phyloP scores from a whole-genome alignment of 2,888 invertebrate genomes.

The Bellardia pandia region DNA sequence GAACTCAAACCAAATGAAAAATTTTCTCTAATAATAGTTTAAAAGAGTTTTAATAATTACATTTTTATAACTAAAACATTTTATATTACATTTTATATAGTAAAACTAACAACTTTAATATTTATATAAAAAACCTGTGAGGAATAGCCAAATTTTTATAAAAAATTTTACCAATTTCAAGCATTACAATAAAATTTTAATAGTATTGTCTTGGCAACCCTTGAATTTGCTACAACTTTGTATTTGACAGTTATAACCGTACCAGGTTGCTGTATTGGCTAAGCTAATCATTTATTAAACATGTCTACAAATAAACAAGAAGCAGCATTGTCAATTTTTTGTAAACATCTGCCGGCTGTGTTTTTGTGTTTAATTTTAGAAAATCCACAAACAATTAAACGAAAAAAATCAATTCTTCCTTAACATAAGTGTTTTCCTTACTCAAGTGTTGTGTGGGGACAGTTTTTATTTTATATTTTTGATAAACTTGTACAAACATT shows the following conservation, averaged over 20 bases:
- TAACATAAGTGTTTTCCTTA: not conserved
- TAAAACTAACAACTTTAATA: too few relatives aligned
- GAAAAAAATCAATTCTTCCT: not conserved
- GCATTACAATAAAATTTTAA: too few relatives aligned
- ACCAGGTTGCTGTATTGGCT: slow-evolving; percentile 20
- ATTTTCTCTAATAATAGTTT: too few relatives aligned
- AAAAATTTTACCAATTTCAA: too few relatives aligned
- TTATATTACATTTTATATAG: too few relatives aligned
- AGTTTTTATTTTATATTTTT: slow-evolving; percentile 33
- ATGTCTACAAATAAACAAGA: slow-evolving; percentile 5
- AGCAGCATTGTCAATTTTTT: slow-evolving; percentile 32
- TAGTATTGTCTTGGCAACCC: too few relatives aligned
- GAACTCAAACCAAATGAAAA: too few relatives aligned
- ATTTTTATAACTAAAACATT: too few relatives aligned
- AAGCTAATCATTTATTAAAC: not conserved
- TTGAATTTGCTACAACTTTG: not conserved
- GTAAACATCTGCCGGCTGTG: slow-evolving; percentile 27
- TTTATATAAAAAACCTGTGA: too few relatives aligned
- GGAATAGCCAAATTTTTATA: too few relatives aligned
- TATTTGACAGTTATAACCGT: not conserved
- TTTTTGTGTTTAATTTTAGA: not conserved
- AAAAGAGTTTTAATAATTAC: too few relatives aligned
- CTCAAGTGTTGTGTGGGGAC: slow-evolving; percentile 12
- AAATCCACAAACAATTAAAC: slow-evolving; percentile 31
- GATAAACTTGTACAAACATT: slow-evolving; percentile 36